Conservation (phyloP, 1,140 invertebrate genomes). For the Tachypleus tridentatus region DNA sequence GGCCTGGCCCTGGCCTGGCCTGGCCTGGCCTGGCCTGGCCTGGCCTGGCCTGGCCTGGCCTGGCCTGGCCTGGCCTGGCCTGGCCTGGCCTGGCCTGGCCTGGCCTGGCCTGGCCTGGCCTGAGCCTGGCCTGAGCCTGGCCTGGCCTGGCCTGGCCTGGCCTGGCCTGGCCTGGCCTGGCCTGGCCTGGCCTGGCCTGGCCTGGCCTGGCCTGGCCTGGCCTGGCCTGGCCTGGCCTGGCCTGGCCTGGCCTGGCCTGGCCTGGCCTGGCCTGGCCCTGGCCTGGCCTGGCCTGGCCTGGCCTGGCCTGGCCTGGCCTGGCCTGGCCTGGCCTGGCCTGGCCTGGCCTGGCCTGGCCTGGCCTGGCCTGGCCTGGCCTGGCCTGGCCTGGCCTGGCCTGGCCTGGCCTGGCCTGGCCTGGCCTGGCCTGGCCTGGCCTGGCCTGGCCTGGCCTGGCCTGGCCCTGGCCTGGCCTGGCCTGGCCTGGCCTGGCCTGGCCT, state of each 20-base stretch:
- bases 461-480: too few species aligned
- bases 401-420: constrained; percentile 18
- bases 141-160: constrained; percentile 23
- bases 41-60: constrained; percentile 23
- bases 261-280: constrained; percentile 28
- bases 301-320: constrained; percentile 19
- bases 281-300: constrained; percentile 25
- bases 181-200: constrained; percentile 25
- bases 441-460: constrained; percentile 24
- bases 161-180: constrained; percentile 23
- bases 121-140: constrained; percentile 22
- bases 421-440: constrained; percentile 23
- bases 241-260: constrained; percentile 20
- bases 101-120: constrained; percentile 23
- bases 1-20: too few species aligned
- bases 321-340: constrained; percentile 18
- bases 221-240: constrained; percentile 17
- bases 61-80: constrained; percentile 24
- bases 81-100: constrained; percentile 24
- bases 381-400: constrained; percentile 18
- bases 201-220: constrained; percentile 21
- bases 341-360: constrained; percentile 18
- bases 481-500: constrained; percentile 18
- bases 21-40: constrained; percentile 23
- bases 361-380: constrained; percentile 18